These are phyloP conservation scores for Sandelia bainsii DNA, from an alignment of 2,797 vertebrate species.

Conservation along the genomic window DNA sequence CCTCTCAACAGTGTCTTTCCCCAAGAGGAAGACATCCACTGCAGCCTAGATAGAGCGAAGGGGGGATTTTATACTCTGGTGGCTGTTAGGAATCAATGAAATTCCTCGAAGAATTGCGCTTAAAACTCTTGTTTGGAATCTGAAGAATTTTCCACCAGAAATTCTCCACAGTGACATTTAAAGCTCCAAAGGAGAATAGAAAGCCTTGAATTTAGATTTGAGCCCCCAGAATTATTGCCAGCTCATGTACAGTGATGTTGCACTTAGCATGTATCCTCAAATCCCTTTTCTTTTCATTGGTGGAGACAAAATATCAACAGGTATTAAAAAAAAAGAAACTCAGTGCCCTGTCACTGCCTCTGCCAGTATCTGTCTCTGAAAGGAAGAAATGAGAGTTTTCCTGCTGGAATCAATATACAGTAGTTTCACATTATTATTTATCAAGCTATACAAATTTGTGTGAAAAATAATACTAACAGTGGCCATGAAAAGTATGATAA, in stretches of 20 bases:
- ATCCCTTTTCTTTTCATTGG: neutral
- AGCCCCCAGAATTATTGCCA: conserved; percentile 4
- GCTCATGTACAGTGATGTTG: neutral
- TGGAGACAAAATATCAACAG: conserved; percentile 9
- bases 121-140: conserved; percentile 33
- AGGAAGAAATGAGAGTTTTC: conserved; percentile 24
- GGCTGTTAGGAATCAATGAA: conserved; percentile 31
- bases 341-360: neutral
- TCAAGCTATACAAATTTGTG: conserved; percentile 22
- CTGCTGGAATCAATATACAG: conserved; percentile 25
- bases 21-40: conserved; percentile 37
- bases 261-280: neutral
- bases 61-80: neutral
- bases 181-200: conserved; percentile 3
- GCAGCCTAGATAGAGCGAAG: conserved; percentile 24
- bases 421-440: conserved; percentile 25
- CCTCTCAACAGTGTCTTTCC: conserved; percentile 33
- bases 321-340: neutral
- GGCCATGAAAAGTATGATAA: conserved; percentile 35
- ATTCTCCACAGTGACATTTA: conserved; percentile 31
- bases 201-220: neutral
- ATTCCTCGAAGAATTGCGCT: conserved; percentile 24
- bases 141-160: conserved; percentile 31
- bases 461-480: conserved; percentile 26
- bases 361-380: conserved; percentile 23